Percentiles rank a stretch among this genome's conserved stretches.
These are phyloP conservation scores for Montifringilla adamsi DNA, from an alignment of 2,113 vertebrate species.

Conservation along the genomic window DNA sequence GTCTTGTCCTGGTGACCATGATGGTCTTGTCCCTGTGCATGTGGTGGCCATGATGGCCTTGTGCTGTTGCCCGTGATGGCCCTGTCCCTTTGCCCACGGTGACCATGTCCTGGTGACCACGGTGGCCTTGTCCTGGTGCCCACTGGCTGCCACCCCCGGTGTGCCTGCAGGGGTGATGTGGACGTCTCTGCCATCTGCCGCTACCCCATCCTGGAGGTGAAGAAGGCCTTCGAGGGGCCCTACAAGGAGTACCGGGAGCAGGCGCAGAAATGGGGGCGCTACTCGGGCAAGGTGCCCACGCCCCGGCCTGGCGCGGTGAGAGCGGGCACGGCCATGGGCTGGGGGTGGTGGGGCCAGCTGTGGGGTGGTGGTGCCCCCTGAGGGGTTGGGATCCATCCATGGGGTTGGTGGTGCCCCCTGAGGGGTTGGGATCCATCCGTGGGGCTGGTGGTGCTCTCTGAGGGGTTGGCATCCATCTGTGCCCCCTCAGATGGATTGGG, in stretches of 20 bases:
- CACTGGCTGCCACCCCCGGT: fast-evolving
- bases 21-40: too few relatives aligned
- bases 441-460: too few relatives aligned
- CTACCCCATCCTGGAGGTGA: slow-evolving; percentile 87
- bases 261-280: slow-evolving; percentile 88
- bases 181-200: slow-evolving; percentile 90
- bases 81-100: fast-evolving
- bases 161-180: slow-evolving; percentile 83
- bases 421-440: fast-evolving
- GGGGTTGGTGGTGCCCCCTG: fast-evolving
- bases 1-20: too few relatives aligned
- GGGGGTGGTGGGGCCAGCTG: background rate
- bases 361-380: fast-evolving
- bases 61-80: background rate
- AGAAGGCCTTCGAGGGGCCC: slow-evolving; percentile 87
- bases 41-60: too few relatives aligned
- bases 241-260: slow-evolving; percentile 91
- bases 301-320: slow-evolving; percentile 91
- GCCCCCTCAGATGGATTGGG: too few relatives aligned
- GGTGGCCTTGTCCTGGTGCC: fast-evolving
- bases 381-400: fast-evolving
- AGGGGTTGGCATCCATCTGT: too few relatives aligned
- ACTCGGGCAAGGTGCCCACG: slow-evolving; percentile 79
- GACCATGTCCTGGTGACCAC: too few relatives aligned
- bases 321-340: fast-evolving